A percentile compares a stretch with the other conserved stretches of the same genome.
These are phyloP conservation scores for Pseudorhiza aurosa DNA, from an alignment of 30 jellyfish, hydroid and myxozoan species.

Conservation along the genomic window DNA sequence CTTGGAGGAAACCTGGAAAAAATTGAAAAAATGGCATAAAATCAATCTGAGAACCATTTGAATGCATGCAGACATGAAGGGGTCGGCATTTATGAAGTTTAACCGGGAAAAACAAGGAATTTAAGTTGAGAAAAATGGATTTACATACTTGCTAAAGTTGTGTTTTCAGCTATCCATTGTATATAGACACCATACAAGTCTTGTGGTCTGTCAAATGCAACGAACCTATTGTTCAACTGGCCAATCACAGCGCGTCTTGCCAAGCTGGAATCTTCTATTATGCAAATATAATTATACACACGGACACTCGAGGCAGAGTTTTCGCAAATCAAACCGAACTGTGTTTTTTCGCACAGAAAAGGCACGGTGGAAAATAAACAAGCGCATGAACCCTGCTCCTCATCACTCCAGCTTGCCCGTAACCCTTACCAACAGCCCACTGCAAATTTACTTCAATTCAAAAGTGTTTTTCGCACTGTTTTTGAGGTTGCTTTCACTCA, in stretches of 20 bases:
- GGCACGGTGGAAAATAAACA: too few relatives aligned
- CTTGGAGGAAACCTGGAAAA: slow-evolving; percentile 37
- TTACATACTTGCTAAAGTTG: slow-evolving; percentile 42
- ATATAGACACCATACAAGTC: slow-evolving; percentile 78
- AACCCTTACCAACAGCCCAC: too few relatives aligned
- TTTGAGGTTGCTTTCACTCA: too few relatives aligned
- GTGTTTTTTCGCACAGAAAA: slow-evolving; percentile 10
- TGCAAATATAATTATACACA: too few relatives aligned
- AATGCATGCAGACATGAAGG: too few relatives aligned
- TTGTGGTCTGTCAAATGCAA: slow-evolving; percentile 91
- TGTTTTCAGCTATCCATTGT: slow-evolving; percentile 60
- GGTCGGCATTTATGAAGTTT: too few relatives aligned
- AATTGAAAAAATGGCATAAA: background rate
- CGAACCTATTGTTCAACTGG: slow-evolving; percentile 67
- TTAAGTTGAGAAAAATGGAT: background rate
- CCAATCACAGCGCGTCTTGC: slow-evolving; percentile 48
- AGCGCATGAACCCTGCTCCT: too few relatives aligned
- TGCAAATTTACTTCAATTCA: too few relatives aligned
- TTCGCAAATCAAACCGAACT: slow-evolving; percentile 43
- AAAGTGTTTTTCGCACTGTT: too few relatives aligned
- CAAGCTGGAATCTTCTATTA: slow-evolving; percentile 51
- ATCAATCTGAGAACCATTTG: too few relatives aligned
- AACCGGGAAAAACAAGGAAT: background rate
- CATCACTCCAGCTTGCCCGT: too few relatives aligned
- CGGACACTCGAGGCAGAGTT: too few relatives aligned